Evolutionary conservation across 2,888 invertebrate species (phyloP).

Genomic region (Mythimna ferrago): DNA sequence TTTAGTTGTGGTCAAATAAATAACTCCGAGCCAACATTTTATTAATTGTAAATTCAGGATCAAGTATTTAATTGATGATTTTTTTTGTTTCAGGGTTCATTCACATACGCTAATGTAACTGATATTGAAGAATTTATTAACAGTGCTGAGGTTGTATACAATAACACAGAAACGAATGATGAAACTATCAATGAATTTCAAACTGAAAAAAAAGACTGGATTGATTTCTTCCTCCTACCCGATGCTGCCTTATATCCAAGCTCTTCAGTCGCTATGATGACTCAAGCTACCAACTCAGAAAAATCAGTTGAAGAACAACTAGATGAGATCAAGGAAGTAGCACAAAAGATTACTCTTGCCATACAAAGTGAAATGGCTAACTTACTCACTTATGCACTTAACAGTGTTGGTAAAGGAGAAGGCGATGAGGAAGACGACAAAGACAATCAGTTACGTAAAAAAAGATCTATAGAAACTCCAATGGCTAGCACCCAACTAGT

Average conservation of each 20-base stretch:
- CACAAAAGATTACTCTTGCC: constrained; percentile 77
- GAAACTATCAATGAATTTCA: constrained; percentile 68
- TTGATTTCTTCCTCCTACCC: constrained; percentile 75
- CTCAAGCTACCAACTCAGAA: constrained; percentile 76
- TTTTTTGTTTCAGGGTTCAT: constrained; percentile 71
- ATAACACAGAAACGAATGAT: constrained; percentile 65
- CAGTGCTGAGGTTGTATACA: constrained; percentile 59
- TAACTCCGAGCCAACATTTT: neutral
- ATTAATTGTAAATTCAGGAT: neutral
- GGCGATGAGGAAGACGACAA: constrained; percentile 65
- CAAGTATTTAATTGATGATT: neutral
- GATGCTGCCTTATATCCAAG: constrained; percentile 71
- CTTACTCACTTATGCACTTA: constrained; percentile 78
- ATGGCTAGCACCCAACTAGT: constrained; percentile 83
- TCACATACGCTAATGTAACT: constrained; percentile 69
- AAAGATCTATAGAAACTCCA: constrained; percentile 81
- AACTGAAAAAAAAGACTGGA: constrained; percentile 75
- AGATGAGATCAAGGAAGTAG: constrained; percentile 81
- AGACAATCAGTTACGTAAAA: constrained; percentile 74
- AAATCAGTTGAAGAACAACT: constrained; percentile 83
- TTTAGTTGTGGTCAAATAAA: neutral
- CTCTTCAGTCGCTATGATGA: constrained; percentile 80
- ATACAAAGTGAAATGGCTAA: constrained; percentile 83
- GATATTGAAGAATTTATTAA: constrained; percentile 63
- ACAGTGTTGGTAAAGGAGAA: constrained; percentile 68